A percentile compares a stretch with the other conserved stretches of the same genome.
Evolutionary conservation across 2,888 invertebrate genomes (phyloP).

Genomic region (Phytoseiulus persimilis): DNA sequence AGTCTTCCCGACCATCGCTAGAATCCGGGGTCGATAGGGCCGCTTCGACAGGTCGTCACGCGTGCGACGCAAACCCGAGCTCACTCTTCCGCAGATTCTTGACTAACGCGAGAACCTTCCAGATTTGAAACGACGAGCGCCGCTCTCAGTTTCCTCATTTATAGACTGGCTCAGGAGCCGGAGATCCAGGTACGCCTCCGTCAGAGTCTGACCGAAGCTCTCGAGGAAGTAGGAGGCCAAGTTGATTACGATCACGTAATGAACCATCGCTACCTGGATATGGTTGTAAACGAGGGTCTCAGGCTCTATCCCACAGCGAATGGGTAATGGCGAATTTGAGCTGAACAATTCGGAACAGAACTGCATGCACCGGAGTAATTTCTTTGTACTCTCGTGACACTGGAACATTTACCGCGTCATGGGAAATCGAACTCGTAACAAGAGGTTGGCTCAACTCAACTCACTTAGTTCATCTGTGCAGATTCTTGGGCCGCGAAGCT

Average conservation of each 20-base stretch:
- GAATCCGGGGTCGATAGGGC: neutral
- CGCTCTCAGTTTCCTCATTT: constrained; percentile 52
- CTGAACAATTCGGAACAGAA: no score
- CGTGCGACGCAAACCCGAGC: no score
- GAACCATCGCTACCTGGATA: constrained; percentile 49
- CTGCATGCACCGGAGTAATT: neutral
- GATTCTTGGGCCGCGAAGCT: neutral
- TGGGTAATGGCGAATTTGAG: neutral
- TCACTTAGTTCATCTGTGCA: neutral
- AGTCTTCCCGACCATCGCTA: constrained; percentile 47
- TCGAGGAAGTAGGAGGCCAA: constrained; percentile 48
- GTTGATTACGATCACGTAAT: neutral
- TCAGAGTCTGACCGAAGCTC: constrained; percentile 43
- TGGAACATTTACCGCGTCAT: no score
- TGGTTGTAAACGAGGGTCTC: constrained; percentile 52
- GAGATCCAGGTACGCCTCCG: constrained; percentile 51
- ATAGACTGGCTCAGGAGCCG: constrained; percentile 52
- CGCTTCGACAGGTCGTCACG: no score
- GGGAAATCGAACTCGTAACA: no score
- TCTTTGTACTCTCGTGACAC: no score
- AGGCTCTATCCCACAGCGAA: constrained; percentile 48
- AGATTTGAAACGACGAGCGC: constrained; percentile 56
- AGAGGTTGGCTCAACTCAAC: no score
- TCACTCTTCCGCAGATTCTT: no score
- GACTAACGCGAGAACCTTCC: no score